phyloP scores from a whole-genome alignment of 2,113 vertebrate species.

The Prinia subflava region DNA sequence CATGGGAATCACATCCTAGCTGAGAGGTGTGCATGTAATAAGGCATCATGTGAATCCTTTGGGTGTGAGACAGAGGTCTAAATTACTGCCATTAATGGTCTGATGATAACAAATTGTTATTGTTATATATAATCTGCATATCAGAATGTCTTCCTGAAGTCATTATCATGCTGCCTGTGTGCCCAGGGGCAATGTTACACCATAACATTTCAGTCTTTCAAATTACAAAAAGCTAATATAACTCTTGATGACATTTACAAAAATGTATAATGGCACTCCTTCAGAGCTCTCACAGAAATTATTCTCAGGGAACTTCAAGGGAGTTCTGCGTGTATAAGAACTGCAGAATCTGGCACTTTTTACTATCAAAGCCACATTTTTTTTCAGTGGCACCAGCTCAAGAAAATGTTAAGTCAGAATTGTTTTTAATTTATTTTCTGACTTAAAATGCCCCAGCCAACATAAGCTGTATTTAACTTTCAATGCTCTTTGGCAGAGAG shows the following conservation, averaged over 20 bases:
- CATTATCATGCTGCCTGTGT: conserved; percentile 13
- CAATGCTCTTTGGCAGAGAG: background rate
- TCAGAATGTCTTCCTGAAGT: conserved; percentile 22
- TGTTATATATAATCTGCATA: conserved; percentile 52
- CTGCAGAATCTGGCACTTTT: background rate
- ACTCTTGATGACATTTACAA: conserved; percentile 44
- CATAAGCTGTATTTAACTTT: background rate
- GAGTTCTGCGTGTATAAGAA: background rate
- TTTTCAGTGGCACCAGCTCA: background rate
- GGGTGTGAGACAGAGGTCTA: background rate
- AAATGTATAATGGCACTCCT: conserved; percentile 16
- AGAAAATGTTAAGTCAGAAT: background rate
- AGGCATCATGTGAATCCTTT: background rate
- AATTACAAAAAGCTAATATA: conserved; percentile 45
- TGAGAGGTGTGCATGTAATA: background rate
- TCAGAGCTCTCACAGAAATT: background rate
- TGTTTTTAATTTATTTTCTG: background rate
- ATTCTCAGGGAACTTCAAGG: background rate
- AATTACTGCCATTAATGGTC: conserved; percentile 30
- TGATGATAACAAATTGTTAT: conserved; percentile 42
- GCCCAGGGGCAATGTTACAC: conserved; percentile 29
- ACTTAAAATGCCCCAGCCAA: background rate
- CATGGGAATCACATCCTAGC: background rate
- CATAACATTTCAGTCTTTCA: conserved; percentile 26
- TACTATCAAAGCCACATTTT: background rate